Conservation (phyloP, 1,140 invertebrate species). For the Hyles euphorbiae region DNA sequence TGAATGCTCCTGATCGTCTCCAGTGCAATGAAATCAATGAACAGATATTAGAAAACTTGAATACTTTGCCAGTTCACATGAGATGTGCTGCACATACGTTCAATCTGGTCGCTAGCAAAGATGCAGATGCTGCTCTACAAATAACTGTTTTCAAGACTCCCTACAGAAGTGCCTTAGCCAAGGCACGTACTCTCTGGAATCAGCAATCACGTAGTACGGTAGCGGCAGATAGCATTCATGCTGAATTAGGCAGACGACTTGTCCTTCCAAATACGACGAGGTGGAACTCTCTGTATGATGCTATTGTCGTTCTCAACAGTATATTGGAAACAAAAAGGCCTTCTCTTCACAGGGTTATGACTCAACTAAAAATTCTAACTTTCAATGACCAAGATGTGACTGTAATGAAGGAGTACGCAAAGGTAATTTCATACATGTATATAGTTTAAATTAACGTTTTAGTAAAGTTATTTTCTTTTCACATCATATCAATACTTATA, state of each 20-base stretch:
- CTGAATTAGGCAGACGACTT: slow-evolving; percentile 14
- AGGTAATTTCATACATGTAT: slow-evolving; percentile 8
- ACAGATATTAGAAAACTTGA: slow-evolving; percentile 12
- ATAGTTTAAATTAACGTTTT: slow-evolving; percentile 10
- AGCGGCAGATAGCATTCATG: slow-evolving; percentile 15
- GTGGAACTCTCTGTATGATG: slow-evolving; percentile 17
- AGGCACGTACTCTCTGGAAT: slow-evolving; percentile 21
- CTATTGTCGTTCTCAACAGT: slow-evolving; percentile 15
- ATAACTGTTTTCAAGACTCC: slow-evolving; percentile 16
- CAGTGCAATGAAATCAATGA: slow-evolving; percentile 12
- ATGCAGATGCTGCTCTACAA: slow-evolving; percentile 17
- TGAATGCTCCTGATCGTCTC: slow-evolving; percentile 8
- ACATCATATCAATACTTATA: slow-evolving; percentile 11
- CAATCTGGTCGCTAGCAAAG: slow-evolving; percentile 14
- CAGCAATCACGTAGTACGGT: slow-evolving; percentile 18
- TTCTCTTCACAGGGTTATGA: slow-evolving; percentile 20
- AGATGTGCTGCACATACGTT: slow-evolving; percentile 15
- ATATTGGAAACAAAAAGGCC: slow-evolving; percentile 20
- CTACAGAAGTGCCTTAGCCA: slow-evolving; percentile 15
- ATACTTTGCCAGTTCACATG: slow-evolving; percentile 15
- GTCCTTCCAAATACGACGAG: slow-evolving; percentile 17
- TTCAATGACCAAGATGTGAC: slow-evolving; percentile 23
- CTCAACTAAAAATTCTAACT: slow-evolving; percentile 15
- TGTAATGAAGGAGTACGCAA: slow-evolving; percentile 11
- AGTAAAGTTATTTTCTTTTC: slow-evolving; percentile 9